Evolutionary conservation across 2,113 vertebrate genomes (phyloP).

Genomic region (Odontophorus gujanensis): DNA sequence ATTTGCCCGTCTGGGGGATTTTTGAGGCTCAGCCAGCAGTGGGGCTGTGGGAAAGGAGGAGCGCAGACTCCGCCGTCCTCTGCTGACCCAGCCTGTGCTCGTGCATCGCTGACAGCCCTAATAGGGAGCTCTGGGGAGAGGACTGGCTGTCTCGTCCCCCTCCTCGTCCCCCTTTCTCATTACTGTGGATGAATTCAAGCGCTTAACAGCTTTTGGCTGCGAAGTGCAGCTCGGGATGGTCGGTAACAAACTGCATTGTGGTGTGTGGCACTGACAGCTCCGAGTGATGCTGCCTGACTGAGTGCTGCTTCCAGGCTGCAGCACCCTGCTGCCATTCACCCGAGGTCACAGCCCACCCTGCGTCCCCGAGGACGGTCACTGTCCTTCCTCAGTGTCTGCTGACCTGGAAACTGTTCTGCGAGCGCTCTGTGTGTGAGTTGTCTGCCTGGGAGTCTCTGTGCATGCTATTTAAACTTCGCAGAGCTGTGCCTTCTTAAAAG

Average conservation of each 20-base stretch:
- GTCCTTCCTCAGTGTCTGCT: background rate
- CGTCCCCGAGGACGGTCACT: background rate
- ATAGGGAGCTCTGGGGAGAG: background rate
- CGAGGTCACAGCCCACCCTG: background rate
- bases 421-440: background rate
- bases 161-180: background rate
- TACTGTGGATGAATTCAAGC: background rate
- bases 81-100: background rate
- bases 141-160: background rate
- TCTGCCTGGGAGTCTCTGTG: background rate
- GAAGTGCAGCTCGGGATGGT: background rate
- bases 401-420: background rate
- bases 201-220: background rate
- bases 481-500: conserved; percentile 6
- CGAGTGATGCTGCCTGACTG: rapidly evolving
- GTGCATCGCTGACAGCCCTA: rapidly evolving
- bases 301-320: background rate
- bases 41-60: conserved; percentile 25
- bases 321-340: background rate
- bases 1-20: background rate
- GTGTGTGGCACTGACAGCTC: rapidly evolving
- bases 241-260: background rate
- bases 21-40: conserved; percentile 7
- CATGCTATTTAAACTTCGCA: background rate
- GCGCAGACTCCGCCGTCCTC: background rate